phyloP scores from a whole-genome alignment of 2,888 invertebrate genomes.

The Notodonta ziczac region DNA sequence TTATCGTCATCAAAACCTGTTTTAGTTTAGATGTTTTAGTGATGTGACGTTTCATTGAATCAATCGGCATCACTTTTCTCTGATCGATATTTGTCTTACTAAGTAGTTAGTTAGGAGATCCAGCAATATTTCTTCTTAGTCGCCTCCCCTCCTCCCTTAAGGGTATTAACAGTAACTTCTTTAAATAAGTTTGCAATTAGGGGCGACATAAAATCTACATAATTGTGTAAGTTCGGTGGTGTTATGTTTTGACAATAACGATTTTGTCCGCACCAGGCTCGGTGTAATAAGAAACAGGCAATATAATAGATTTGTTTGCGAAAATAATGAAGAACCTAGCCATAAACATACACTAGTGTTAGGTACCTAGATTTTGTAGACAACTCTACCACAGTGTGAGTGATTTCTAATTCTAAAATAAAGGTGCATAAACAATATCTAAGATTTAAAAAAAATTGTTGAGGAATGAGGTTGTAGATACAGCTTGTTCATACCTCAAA shows the following conservation, averaged over 20 bases:
- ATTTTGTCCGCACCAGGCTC: conserved; percentile 53
- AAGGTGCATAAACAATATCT: too few relatives aligned
- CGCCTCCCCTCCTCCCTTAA: conserved; percentile 44
- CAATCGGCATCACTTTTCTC: not conserved
- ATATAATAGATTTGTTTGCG: not conserved
- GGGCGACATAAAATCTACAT: conserved; percentile 82
- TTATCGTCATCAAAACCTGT: too few relatives aligned
- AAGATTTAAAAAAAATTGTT: too few relatives aligned
- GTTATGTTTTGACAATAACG: conserved; percentile 78
- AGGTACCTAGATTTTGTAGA: too few relatives aligned
- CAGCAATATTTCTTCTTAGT: conserved; percentile 10
- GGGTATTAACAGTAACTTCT: conserved; percentile 79
- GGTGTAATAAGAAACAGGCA: conserved; percentile 6
- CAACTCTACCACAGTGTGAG: too few relatives aligned
- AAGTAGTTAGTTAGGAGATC: not conserved
- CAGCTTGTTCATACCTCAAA: not conserved
- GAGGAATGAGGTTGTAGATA: too few relatives aligned
- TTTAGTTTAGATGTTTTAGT: too few relatives aligned
- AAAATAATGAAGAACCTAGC: not conserved
- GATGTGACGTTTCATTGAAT: too few relatives aligned
- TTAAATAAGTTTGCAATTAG: conserved; percentile 84
- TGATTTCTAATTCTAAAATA: too few relatives aligned
- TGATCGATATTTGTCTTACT: conserved; percentile 1
- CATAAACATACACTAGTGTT: too few relatives aligned
- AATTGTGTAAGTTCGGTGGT: conserved; percentile 78